Conservation (phyloP, 2,888 invertebrate species). For the Ditula angustiorana region DNA sequence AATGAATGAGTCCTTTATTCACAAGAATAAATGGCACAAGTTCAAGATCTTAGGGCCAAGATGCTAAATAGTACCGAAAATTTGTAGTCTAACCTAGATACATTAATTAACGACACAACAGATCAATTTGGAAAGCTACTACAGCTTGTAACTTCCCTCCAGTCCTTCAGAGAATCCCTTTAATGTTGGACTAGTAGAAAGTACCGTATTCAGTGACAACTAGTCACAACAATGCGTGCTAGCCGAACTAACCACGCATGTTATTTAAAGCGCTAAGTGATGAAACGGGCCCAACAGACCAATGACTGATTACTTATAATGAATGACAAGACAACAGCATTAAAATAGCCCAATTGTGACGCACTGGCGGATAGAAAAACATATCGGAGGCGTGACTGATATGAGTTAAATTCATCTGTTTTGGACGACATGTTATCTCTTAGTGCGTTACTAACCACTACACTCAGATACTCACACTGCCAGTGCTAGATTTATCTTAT, state of each 20-base stretch:
- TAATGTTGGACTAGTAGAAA: neutral
- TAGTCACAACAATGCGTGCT: neutral
- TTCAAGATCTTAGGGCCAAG: no score
- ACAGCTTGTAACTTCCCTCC: no score
- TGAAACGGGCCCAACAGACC: constrained; percentile 10
- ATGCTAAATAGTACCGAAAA: no score
- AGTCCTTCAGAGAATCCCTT: neutral
- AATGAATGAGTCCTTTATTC: no score
- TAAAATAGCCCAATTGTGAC: constrained; percentile 19
- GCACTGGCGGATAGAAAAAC: constrained; percentile 21
- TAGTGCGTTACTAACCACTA: neutral
- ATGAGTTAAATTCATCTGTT: constrained; percentile 6
- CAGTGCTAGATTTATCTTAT: neutral
- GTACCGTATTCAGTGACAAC: neutral
- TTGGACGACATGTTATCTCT: constrained; percentile 5
- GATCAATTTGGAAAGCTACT: no score
- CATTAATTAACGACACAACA: no score
- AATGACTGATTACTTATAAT: constrained; percentile 28
- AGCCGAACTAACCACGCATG: neutral
- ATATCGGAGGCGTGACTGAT: constrained; percentile 26
- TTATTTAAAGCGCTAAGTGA: neutral
- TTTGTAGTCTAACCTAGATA: no score
- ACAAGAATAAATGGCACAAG: no score
- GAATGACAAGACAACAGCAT: constrained; percentile 7
- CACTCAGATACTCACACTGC: neutral